A percentile compares a stretch with the other conserved stretches of the same genome.
Conservation (phyloP, 2,888 invertebrate species). For the Augochlorella aurata region DNA sequence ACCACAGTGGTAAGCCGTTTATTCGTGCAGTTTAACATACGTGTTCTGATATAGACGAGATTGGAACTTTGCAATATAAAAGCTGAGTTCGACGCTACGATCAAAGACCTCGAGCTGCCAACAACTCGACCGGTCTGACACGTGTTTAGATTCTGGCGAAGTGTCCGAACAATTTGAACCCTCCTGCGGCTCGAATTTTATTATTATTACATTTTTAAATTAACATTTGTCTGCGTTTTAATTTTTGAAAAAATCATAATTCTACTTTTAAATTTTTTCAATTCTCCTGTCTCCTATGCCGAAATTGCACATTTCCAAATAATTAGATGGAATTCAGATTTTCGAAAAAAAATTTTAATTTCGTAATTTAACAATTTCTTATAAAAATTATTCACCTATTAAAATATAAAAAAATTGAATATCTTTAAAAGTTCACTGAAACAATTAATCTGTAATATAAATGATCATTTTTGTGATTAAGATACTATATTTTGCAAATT, state of each 20-base stretch:
- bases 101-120: constrained; percentile 48
- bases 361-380: background rate
- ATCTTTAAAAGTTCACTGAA: background rate
- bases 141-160: constrained; percentile 57
- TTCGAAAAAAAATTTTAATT: background rate
- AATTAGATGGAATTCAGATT: background rate
- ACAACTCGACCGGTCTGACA: constrained; percentile 63
- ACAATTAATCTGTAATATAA: background rate
- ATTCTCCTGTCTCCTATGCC: background rate
- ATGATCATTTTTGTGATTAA: background rate
- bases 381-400: background rate
- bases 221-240: constrained; percentile 22
- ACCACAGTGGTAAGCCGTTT: constrained; percentile 79
- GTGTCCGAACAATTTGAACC: constrained; percentile 36
- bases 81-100: constrained; percentile 35
- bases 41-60: constrained; percentile 42
- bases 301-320: background rate
- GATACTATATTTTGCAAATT: constrained; percentile 23
- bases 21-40: constrained; percentile 49
- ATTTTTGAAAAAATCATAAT: no score
- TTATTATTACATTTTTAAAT: constrained; percentile 37
- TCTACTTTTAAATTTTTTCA: constrained; percentile 1
- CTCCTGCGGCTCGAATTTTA: constrained; percentile 42
- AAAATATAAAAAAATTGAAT: background rate
- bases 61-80: constrained; percentile 36